These are phyloP conservation scores for Antedon mediterranea DNA, from an alignment of 53 echinoderm and acorn worm species.

Conservation along the genomic window DNA sequence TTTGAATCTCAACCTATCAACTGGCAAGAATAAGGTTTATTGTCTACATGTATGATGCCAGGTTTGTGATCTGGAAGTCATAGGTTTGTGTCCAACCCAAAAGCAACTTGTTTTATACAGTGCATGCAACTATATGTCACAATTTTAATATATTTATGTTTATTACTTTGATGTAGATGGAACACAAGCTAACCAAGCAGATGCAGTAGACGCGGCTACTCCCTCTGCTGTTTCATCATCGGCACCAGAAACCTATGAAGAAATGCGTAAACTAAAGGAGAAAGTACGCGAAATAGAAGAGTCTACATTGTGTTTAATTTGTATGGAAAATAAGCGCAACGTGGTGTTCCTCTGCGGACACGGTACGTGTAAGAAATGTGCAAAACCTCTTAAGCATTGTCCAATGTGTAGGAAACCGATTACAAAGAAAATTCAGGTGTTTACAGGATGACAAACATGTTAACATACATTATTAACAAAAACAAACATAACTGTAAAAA, in stretches of 20 bases:
- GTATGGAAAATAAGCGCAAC: conserved; percentile 77
- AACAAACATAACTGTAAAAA: too few relatives aligned
- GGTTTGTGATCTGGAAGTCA: too few relatives aligned
- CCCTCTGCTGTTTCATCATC: background rate
- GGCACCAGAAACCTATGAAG: conserved; percentile 10
- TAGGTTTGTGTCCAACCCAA: too few relatives aligned
- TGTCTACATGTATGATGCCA: too few relatives aligned
- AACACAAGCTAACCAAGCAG: background rate
- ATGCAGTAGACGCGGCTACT: background rate
- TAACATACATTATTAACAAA: too few relatives aligned
- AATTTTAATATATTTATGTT: background rate
- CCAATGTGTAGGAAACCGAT: conserved; percentile 74
- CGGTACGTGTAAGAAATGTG: conserved; percentile 80
- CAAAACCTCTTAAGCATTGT: conserved; percentile 63
- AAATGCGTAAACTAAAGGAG: conserved; percentile 32
- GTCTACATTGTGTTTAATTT: conserved; percentile 60
- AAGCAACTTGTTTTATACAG: too few relatives aligned
- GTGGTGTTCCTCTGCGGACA: conserved; percentile 85
- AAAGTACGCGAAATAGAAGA: conserved; percentile 47
- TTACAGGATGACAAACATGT: conserved; percentile 10
- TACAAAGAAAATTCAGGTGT: conserved; percentile 57
- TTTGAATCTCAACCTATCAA: too few relatives aligned
- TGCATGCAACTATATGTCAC: background rate
- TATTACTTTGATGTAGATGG: background rate
- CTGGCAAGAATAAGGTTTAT: too few relatives aligned